A percentile compares a stretch with the other conserved stretches of the same genome.
phyloP scores from a whole-genome alignment of 2,113 vertebrate species.

The Neolamprologus kungweensis region DNA sequence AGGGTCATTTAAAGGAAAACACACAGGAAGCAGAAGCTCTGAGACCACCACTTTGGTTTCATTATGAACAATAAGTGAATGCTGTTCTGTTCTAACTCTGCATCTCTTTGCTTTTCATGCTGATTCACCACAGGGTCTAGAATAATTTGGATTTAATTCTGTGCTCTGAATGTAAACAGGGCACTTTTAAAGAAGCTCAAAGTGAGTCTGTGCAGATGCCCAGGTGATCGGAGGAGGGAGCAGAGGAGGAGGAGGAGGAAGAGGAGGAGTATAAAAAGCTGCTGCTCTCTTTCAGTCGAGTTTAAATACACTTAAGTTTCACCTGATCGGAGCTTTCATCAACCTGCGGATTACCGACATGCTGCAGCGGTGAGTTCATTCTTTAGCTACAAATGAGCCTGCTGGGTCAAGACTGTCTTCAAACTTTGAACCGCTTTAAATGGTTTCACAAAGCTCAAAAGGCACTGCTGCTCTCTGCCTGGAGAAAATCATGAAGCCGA shows the following conservation, averaged over 20 bases:
- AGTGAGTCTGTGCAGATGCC: not conserved
- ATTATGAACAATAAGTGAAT: not conserved
- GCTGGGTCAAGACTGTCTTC: not conserved
- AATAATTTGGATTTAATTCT: not conserved
- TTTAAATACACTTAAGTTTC: not conserved
- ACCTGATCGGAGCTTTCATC: not conserved
- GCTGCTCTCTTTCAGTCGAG: not conserved
- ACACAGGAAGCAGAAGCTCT: not conserved
- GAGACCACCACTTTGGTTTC: not conserved
- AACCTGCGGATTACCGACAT: conserved; percentile 9
- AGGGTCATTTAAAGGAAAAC: not conserved
- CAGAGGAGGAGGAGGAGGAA: not conserved
- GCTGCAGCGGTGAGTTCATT: conserved; percentile 27
- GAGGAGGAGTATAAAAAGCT: conserved; percentile 25
- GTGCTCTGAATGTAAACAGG: not conserved
- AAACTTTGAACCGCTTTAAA: not conserved
- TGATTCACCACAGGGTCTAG: not conserved
- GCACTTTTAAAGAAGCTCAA: not conserved
- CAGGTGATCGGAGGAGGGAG: not conserved
- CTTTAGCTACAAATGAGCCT: not conserved
- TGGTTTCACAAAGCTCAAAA: not conserved
- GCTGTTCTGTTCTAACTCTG: not conserved
- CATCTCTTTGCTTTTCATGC: not conserved
- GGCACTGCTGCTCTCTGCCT: not conserved
- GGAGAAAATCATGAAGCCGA: not conserved